Conservation (phyloP, 2,113 vertebrate genomes). For the Seriola quinqueradiata region DNA sequence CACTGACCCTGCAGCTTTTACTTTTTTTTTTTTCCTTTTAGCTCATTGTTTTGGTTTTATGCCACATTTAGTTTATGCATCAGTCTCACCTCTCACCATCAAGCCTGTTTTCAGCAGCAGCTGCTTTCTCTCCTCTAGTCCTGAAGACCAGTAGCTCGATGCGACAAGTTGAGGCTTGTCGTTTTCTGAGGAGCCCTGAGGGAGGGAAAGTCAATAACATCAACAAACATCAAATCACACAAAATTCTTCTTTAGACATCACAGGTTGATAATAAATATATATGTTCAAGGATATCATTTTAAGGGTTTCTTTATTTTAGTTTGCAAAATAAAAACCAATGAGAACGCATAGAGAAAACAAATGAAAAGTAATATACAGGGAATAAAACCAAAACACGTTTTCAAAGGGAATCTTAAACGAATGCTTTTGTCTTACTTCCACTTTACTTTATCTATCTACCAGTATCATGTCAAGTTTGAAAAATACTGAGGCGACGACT, state of each 20-base stretch:
- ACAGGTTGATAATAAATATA: not conserved
- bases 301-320: not conserved
- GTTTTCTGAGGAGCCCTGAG: not conserved
- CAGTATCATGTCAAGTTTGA: too few relatives aligned
- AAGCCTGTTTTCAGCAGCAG: not conserved
- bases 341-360: not conserved
- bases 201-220: constrained; percentile 11
- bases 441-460: too few relatives aligned
- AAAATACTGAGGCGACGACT: too few relatives aligned
- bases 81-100: constrained; percentile 2
- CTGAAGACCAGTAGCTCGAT: not conserved
- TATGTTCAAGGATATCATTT: not conserved
- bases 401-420: not conserved
- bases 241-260: not conserved
- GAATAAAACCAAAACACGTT: not conserved
- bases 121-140: constrained; percentile 18
- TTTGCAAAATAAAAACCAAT: not conserved
- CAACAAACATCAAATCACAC: not conserved
- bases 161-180: constrained; percentile 16
- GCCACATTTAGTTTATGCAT: constrained; percentile 22
- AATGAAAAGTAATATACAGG: not conserved
- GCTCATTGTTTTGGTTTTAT: constrained; percentile 44
- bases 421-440: too few relatives aligned
- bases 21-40: constrained; percentile 39
- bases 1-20: not conserved